phyloP scores from a whole-genome alignment of 2,888 invertebrate genomes.

The Thymelicus lineola region DNA sequence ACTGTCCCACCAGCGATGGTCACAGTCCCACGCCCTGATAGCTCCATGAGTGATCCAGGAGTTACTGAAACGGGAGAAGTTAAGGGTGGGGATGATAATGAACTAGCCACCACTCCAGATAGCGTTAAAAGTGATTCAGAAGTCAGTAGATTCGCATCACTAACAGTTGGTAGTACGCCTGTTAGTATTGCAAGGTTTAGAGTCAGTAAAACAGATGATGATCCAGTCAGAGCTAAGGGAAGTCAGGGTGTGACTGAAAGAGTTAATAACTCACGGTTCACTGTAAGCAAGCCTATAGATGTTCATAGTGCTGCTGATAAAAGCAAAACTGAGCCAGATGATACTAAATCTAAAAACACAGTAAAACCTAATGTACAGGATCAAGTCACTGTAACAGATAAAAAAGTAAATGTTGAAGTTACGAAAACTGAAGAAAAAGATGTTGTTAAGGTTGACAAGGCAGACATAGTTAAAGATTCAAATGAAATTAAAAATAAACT shows the following conservation, averaged over 20 bases:
- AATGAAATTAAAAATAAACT: background rate
- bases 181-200: constrained; percentile 19
- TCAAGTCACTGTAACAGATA: background rate
- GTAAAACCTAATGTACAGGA: background rate
- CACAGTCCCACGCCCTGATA: constrained; percentile 12
- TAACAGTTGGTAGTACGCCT: background rate
- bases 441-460: background rate
- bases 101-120: constrained; percentile 19
- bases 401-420: background rate
- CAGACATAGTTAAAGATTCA: background rate
- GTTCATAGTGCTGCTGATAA: background rate
- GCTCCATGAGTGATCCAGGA: constrained; percentile 28
- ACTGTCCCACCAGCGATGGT: constrained; percentile 42
- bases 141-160: constrained; percentile 1
- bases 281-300: constrained; percentile 19
- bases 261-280: constrained; percentile 23
- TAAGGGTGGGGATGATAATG: background rate
- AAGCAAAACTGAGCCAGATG: background rate
- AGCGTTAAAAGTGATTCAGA: constrained; percentile 32
- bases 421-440: background rate
- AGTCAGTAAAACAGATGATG: constrained; percentile 15
- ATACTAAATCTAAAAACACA: background rate
- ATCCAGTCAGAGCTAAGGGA: background rate
- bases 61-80: background rate
- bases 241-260: background rate